Percentiles rank a stretch among this genome's conserved stretches.
Evolutionary conservation across 2,113 vertebrate species (phyloP).

Genomic region (Heterotilapia buettikoferi): DNA sequence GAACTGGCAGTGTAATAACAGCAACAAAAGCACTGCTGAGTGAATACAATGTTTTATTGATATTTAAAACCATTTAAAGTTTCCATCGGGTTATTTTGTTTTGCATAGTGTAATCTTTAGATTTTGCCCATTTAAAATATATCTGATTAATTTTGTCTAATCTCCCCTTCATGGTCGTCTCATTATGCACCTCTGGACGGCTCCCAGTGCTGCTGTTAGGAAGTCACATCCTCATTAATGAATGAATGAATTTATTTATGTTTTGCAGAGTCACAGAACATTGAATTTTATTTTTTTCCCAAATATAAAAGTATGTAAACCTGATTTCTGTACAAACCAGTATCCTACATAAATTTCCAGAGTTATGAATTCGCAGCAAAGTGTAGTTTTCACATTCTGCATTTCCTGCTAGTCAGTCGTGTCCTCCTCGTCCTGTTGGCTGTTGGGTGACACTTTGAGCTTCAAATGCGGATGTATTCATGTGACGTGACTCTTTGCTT

Average conservation of each 20-base stretch:
- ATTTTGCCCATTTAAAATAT: neutral
- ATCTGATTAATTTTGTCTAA: neutral
- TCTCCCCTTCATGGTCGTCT: neutral
- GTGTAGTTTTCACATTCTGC: neutral
- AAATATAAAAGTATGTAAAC: neutral
- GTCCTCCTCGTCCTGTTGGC: neutral
- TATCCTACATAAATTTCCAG: rapidly evolving
- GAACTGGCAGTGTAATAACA: neutral
- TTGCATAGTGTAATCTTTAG: neutral
- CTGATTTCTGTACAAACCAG: neutral
- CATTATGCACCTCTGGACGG: neutral
- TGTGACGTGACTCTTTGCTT: neutral
- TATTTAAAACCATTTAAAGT: neutral
- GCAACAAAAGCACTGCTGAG: neutral
- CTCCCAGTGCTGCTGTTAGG: neutral
- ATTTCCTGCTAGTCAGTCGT: rapidly evolving
- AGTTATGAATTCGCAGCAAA: rapidly evolving
- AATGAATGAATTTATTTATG: neutral
- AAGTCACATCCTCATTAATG: neutral
- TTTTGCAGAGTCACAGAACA: neutral
- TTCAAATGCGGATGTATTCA: rapidly evolving
- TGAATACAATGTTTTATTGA: neutral
- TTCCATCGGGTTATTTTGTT: neutral
- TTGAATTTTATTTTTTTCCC: neutral
- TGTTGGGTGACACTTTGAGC: neutral